Base-by-base conservation (phyloP, 2,888 invertebrate genomes). In the Smittia sp. region DNA sequence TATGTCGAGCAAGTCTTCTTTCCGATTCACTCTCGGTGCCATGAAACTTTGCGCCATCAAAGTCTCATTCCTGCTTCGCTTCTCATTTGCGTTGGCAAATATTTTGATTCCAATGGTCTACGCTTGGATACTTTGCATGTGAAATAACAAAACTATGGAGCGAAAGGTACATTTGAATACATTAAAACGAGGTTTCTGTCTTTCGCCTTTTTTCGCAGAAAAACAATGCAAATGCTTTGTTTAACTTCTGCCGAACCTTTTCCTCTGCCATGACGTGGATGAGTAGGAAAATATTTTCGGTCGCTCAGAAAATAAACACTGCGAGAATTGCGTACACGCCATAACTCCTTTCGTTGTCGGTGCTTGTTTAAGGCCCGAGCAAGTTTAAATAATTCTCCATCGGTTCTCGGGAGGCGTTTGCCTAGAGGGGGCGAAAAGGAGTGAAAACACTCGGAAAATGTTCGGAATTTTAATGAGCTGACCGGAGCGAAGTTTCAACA, bases 361-460 rank as follows among this genome's bases (percentile, higher is more conserved):
- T 32, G 32, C 4, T 32, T 32, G 32, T 32, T 13, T n/a, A 46
- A 46, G 11, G n/a, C 18, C 52, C n/a, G 18, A 46, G 18, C n/a
- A n/a, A 15, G n/a, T 46, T 46, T 46, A 46, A 46, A 46, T 46
- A 15, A 7, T 46, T 46, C 52, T 3, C 4, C 22, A 20, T 58
- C 58, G n/a, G 2, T n/a, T n/a, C 4, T 6, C 46, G n/a, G 46
- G 58, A 58, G 15, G 22, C 22, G 18, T 11, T 52, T 7, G 22
- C 22, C 9, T 52, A n/a, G 38, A 32, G 7, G 15, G 3, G 18
- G 38, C 0, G 18, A 20, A 67, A 67, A 67, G 39, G 67, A 67
- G 67, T 67, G 67, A 67, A 67, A 67, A 67, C 46, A 46, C 41
- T 67, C 24, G 67, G 67, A 67, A 67, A 67, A 67, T 67, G 67